phyloP scores from a whole-genome alignment of 2,113 vertebrate species.

The Connochaetes taurinus region DNA sequence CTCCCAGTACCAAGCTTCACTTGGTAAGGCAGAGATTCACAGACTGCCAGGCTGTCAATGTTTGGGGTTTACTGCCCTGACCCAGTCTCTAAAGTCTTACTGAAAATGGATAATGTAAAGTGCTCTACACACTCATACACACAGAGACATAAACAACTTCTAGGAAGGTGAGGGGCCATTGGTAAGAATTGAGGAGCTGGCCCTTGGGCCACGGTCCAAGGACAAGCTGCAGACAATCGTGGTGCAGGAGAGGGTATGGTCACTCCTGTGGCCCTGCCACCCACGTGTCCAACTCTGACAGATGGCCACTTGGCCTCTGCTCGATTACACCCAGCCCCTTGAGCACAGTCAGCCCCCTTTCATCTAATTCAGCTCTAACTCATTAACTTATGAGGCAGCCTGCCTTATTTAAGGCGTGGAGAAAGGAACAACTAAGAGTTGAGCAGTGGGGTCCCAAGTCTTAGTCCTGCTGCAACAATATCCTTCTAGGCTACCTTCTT shows the following conservation, averaged over 20 bases:
- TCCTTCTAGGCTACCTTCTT: background rate
- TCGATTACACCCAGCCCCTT: background rate
- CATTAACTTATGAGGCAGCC: background rate
- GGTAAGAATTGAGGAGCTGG: background rate
- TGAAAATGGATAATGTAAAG: background rate
- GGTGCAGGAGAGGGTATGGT: background rate
- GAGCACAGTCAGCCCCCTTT: background rate
- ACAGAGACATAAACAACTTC: background rate
- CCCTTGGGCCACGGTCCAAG: background rate
- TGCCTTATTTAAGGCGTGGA: accelerated
- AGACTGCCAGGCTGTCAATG: accelerated
- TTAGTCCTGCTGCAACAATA: background rate
- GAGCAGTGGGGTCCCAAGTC: background rate
- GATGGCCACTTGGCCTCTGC: background rate
- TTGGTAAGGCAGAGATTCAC: background rate
- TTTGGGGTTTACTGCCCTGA: background rate
- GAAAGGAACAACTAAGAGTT: background rate
- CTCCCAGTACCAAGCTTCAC: background rate
- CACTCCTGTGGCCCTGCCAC: background rate
- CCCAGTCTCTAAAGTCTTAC: background rate
- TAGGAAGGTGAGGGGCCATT: background rate
- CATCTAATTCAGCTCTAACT: background rate
- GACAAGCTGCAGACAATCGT: background rate
- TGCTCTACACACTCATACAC: accelerated
- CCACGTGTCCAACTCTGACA: background rate